Base-by-base conservation (phyloP, 1,140 invertebrate genomes). In the Saxidomus purpurata region DNA sequence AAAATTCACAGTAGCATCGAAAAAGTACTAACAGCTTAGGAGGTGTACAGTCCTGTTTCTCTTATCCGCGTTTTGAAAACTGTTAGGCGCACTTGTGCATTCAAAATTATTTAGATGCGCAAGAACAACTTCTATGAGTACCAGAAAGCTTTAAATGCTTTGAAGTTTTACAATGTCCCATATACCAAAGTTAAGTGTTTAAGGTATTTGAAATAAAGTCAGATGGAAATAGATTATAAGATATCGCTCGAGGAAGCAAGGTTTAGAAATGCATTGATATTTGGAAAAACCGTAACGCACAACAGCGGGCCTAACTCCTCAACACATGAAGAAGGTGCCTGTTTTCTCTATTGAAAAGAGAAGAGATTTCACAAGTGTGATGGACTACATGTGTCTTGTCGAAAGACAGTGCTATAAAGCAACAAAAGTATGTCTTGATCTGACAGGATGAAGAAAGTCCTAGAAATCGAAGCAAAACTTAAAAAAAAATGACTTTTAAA, bases 171-270 rank as follows among this genome's bases (percentile, higher is more conserved):
- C 4, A 28, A 63, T 28, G 31, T 83, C 4, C 59, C 81, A 43
- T 67, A 67, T 28, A 52, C 63, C 31, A 83, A 67, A 43, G 81
- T 43, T 28, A 83, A 83, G 34, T 81, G 49, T 28, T 40, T 83
- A 36, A 43, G 25, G 25, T 67, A 67, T 28, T 25, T 67, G 0
- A 69, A 55, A 67, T 19, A 31, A 69, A 83, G 22, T 25, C 81
- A 47, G 6, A 47, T 83, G 4, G 36, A 40, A 28, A 52, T 83
- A 15, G 11, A 67, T 4, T 67, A 43, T 49, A 83, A 83, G 36
- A 61, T 43, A 22, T 15, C 59, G 13, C 67, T 83, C 61, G 22
- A 6, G 17, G 49, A 36, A 22, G 25, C 25, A 15, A 15, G 15
- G 17, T 49, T 52, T 52, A 67, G 19, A 67, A 79, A 28, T 8